Evolutionary conservation across 2,797 vertebrate genomes (phyloP), one percentile per base, ranked within the genome.

Genomic region (Parauchenoglanis punctatus): DNA sequence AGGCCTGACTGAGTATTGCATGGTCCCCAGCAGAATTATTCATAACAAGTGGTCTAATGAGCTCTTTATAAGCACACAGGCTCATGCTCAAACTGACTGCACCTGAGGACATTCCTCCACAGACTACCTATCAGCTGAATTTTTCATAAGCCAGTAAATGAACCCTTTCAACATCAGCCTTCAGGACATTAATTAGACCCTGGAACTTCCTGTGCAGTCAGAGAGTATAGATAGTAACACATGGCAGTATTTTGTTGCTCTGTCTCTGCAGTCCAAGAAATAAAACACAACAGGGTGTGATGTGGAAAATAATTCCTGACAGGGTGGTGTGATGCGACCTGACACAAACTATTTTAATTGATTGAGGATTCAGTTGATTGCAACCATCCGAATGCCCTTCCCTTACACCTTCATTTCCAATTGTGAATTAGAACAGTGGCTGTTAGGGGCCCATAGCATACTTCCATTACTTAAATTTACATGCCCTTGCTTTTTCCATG

Each of bases 11-110:
- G 76, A 84, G 35, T 68, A 70, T 20, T 67, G 77, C 68, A 84
- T 87, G 61, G 56, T 86, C 46, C 73, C 86, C 83, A 84, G 76
- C 58, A 91, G 76, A 89, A 81, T 88, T 85, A 91, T 89, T 89
- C 84, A 89, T 89, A 86, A 88, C 88, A 85, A 87, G 31, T 73
- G 44, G 46, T 84, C 86, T 89, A 89, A 91, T 87, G 81, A 89
- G 84, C 80, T 84, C 54, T 87, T 70, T 78, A 86, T 52, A 59
- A 59, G 25, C 77, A 40, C 40, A 40, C 40, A 40, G 3, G 40
- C 40, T 40, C 40, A 3, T 25, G 72, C 63, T 84, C 25, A 44
- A 77, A 75, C 84, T 81, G 83, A 88, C 82, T n/a, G 40, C 75
- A 87, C 77, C 88, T 85, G 65, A 82, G 65, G 46, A 73, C 52